These are phyloP conservation scores for Sialia sialis DNA, from an alignment of 2,113 vertebrate genomes.

Conservation along the genomic window DNA sequence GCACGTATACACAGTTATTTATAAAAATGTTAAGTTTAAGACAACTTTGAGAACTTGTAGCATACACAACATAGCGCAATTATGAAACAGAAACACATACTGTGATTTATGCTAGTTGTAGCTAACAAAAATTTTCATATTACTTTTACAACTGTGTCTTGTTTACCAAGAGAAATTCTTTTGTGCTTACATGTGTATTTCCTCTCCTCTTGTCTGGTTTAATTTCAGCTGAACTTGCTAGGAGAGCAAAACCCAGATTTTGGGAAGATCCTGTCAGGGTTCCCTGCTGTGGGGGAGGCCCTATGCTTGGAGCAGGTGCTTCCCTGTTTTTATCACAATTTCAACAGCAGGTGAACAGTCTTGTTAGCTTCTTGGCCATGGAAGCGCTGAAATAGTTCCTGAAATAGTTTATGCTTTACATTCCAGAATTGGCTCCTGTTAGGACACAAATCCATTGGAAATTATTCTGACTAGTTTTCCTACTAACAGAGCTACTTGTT, in stretches of 20 bases:
- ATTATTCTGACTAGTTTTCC: neutral
- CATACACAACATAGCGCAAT: fast-evolving
- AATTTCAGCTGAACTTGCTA: neutral
- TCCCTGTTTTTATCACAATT: neutral
- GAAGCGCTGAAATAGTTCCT: neutral
- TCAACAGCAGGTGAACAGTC: neutral
- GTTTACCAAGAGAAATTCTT: neutral
- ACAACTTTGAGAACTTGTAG: neutral
- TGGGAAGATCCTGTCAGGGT: fast-evolving
- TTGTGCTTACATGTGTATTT: neutral
- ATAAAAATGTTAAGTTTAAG: neutral
- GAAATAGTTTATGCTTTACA: neutral
- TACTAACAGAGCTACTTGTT: neutral
- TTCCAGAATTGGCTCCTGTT: neutral
- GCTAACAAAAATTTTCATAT: neutral
- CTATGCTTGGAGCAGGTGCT: neutral
- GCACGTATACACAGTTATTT: neutral
- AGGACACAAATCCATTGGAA: neutral
- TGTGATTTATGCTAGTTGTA: neutral
- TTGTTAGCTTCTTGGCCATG: neutral
- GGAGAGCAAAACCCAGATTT: neutral
- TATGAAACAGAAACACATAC: neutral
- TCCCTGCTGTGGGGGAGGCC: neutral
- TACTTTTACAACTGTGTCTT: neutral
- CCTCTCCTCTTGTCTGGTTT: neutral